Evolutionary conservation across 2,888 invertebrate species (phyloP).

Genomic region (Philonicus albiceps): DNA sequence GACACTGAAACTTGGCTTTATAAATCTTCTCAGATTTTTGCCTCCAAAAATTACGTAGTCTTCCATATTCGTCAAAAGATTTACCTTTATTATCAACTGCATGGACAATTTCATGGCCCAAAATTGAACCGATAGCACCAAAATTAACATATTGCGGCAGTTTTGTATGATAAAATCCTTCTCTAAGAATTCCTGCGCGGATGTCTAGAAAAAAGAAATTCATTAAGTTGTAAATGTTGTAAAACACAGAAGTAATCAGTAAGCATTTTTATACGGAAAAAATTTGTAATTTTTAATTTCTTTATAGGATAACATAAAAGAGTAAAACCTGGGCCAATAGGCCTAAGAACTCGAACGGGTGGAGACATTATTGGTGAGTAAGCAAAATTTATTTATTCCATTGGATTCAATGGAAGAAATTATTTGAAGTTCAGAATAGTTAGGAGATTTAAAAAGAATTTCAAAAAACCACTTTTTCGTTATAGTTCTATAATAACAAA

Average conservation of each 20-base stretch:
- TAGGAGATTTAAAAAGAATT: too few relatives aligned
- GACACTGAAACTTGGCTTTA: constrained; percentile 2
- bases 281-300: background rate
- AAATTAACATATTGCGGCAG: constrained; percentile 31
- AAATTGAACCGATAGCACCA: constrained; percentile 15
- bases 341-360: too few relatives aligned
- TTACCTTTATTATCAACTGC: constrained; percentile 18
- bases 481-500: background rate
- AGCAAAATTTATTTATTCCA: too few relatives aligned
- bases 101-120: constrained; percentile 27
- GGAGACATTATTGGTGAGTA: too few relatives aligned
- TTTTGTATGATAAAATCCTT: background rate
- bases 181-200: constrained; percentile 4
- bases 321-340: too few relatives aligned
- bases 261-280: background rate
- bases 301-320: too few relatives aligned
- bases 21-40: background rate
- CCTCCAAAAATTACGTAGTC: background rate
- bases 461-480: too few relatives aligned
- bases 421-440: too few relatives aligned
- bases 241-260: background rate
- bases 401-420: too few relatives aligned
- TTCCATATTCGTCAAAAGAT: background rate
- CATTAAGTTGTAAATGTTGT: background rate
- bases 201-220: background rate